Base-by-base conservation (phyloP, 2,113 vertebrate species). In the Polypterus senegalus region DNA sequence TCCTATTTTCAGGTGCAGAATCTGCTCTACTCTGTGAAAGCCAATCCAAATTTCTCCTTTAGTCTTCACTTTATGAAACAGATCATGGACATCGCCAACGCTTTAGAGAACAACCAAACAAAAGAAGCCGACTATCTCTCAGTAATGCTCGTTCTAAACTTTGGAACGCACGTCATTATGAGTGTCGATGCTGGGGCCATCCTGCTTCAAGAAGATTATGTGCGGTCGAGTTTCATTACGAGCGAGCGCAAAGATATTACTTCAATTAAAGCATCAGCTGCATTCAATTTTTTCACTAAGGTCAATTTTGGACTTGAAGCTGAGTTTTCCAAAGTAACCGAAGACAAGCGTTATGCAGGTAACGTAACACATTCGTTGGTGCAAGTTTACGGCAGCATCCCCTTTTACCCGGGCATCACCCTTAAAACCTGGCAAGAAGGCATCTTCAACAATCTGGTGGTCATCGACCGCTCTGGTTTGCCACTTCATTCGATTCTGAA, bases 371-470 rank as follows among this genome's bases (percentile, higher is more conserved):
- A 80, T 71, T 95, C 91, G 6, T 70, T 90, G 46, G 81, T 86
- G 3, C 78, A 86, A 65, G 93, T 91, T 71, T 68, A 93, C 0
- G 94, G 93, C 0, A 88, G 91, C 3, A 9, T 53, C 6, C 82
- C 89, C 0, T 95, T 94, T 61, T 94, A 92, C 69, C 93, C 92
- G 0, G 94, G 94, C 3, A 92, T 97, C 73, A 92, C 89, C 49
- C 78, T 97, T 59, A 81, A 92, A 79, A 77, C 70, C 49, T 97
- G 93, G 93, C 92, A 97, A 68, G 84, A 92, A 65, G 79, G 71
- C 46, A 91, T 79, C 48, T 60, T 51, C 46, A 93, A 96, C 77
- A 90, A 95, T 70, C 76, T 97, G 67, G 89, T 97, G 66, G 88
- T 89, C 45, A 76, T 96, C 0, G 93, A 97, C 68, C 85, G 91